phyloP scores from a whole-genome alignment of 92 coral and sea anemone species.

The Chrysogorgia sp. region DNA sequence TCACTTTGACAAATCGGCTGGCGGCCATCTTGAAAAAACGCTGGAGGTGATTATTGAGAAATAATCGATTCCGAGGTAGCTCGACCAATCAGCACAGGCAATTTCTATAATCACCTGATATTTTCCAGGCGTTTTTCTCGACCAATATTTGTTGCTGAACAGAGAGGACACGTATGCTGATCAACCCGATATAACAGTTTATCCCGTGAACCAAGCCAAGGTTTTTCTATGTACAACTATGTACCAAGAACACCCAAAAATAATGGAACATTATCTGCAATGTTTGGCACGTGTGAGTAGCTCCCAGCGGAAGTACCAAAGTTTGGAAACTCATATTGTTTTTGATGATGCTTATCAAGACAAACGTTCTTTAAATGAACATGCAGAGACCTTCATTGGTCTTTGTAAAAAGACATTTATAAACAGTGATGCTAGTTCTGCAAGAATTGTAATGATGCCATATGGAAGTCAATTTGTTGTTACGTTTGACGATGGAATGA shows the following conservation, averaged over 20 bases:
- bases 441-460: constrained; percentile 31
- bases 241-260: constrained; percentile 72
- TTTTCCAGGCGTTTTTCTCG: constrained; percentile 52
- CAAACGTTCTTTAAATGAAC: constrained; percentile 40
- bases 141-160: constrained; percentile 62
- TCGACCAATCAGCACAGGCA: too few species aligned
- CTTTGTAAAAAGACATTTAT: constrained; percentile 29
- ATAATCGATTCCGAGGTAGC: too few species aligned
- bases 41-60: too few species aligned
- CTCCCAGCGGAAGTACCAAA: constrained; percentile 47
- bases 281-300: constrained; percentile 61
- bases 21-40: too few species aligned
- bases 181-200: constrained; percentile 54
- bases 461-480: constrained; percentile 54
- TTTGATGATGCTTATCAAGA: constrained; percentile 71
- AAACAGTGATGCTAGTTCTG: neutral
- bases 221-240: constrained; percentile 78
- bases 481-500: constrained; percentile 50
- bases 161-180: constrained; percentile 60
- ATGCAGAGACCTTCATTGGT: constrained; percentile 14
- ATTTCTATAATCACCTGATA: too few species aligned
- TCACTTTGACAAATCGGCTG: too few species aligned
- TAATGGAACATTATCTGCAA: constrained; percentile 69
- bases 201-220: constrained; percentile 57
- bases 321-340: constrained; percentile 71